Base-by-base conservation (phyloP, 2,888 invertebrate species). In the Gymnoscelis rufifasciata region DNA sequence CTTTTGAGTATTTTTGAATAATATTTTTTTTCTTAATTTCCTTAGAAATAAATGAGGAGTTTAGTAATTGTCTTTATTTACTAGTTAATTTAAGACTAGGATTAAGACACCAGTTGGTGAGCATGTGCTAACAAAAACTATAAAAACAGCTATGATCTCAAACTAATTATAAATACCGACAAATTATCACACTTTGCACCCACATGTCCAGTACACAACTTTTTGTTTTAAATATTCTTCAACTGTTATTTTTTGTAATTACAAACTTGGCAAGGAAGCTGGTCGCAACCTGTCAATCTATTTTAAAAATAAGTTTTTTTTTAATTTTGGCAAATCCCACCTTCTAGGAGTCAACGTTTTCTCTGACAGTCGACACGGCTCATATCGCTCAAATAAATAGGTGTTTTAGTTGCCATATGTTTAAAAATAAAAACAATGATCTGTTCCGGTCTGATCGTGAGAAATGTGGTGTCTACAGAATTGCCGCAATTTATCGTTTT, bases 201-300 rank as follows among this genome's bases (percentile, higher is more conserved):
- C 35, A 74, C 71, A 71, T 76, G 71, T 5, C 19, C 3, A 19
- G 19, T 71, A 70, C 57, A 51, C 64, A 59, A n/a, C 66, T 70
- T 68, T 69, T 64, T 68, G 39, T 48, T 47, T 46, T 45, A 51
- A 69, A 69, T 73, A 60, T 62, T 49, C 57, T 58, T 42, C 19
- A 19, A 19, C 50, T 68, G 72, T 71, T 70, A 71, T 77, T 77
- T 71, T 72, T 71, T 78, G 73, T 82, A 83, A 87, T 84, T 82
- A 79, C 79, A 79, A 86, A 83, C 73, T 88, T 88, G 88, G 87
- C 88, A 87, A 76, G 79, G 78, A 78, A 78, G 76, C 73, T 54
- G 66, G 76, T 72, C 53, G 66, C 60, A 71, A 68, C 69, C 76
- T 83, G 86, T 83, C 86, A 81, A 68, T 74, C 76, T 78, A 81